Percentiles rank a stretch among this genome's conserved stretches.
Evolutionary conservation across 2,888 invertebrate genomes (phyloP).

Genomic region (Serripes groenlandicus): DNA sequence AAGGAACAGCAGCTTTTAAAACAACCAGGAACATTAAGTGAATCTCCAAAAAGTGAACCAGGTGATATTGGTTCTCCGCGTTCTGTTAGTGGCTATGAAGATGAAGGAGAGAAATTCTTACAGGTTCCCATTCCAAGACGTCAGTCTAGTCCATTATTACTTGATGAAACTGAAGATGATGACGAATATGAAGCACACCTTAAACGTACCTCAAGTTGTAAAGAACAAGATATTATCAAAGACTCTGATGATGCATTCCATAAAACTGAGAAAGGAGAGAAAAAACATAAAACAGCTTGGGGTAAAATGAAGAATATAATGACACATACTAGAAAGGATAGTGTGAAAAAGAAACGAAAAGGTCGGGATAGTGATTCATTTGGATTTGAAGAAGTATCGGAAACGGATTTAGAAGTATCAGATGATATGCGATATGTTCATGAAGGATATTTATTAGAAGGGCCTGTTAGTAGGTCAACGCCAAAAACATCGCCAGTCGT

Average conservation of each 20-base stretch:
- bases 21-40: constrained; percentile 52
- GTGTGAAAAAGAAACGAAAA: constrained; percentile 89
- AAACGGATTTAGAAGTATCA: constrained; percentile 77
- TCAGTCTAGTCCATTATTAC: constrained; percentile 81
- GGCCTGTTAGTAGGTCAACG: constrained; percentile 77
- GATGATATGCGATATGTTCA: constrained; percentile 72
- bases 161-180: constrained; percentile 68
- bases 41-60: constrained; percentile 62
- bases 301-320: constrained; percentile 93
- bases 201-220: constrained; percentile 80
- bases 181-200: constrained; percentile 48
- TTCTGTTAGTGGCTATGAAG: constrained; percentile 63
- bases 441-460: constrained; percentile 76
- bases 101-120: constrained; percentile 67
- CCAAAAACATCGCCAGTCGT: constrained; percentile 80
- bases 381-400: constrained; percentile 77
- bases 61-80: constrained; percentile 56
- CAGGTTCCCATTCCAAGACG: constrained; percentile 75
- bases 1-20: constrained; percentile 66
- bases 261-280: constrained; percentile 77
- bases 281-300: constrained; percentile 90
- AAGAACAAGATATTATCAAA: constrained; percentile 64
- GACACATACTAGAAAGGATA: constrained; percentile 90
- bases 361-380: constrained; percentile 69
- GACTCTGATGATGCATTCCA: constrained; percentile 61